phyloP scores from a whole-genome alignment of 2,113 vertebrate genomes.

The Triplophysa rosa region DNA sequence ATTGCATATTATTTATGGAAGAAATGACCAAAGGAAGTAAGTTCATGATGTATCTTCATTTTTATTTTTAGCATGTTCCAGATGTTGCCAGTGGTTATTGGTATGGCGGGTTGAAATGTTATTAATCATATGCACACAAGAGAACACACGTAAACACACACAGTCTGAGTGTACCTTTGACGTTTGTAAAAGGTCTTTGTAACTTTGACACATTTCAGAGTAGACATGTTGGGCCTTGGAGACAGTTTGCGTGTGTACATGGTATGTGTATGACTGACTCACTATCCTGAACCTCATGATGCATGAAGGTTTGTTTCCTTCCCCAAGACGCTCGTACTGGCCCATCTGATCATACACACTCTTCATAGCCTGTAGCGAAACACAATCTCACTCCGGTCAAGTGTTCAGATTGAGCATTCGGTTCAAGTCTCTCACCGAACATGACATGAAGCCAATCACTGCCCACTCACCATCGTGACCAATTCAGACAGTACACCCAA shows the following conservation, averaged over 20 bases:
- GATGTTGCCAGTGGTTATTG: constrained; percentile 13
- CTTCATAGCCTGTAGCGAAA: constrained; percentile 20
- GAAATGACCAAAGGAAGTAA: background rate
- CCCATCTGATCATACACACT: background rate
- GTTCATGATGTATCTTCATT: no score
- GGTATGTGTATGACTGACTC: constrained; percentile 11
- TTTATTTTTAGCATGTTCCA: background rate
- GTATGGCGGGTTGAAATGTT: background rate
- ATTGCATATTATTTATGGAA: background rate
- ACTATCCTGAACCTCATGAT: constrained; percentile 28
- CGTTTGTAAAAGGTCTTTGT: constrained; percentile 66
- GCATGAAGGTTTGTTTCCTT: constrained; percentile 31
- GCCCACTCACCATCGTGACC: constrained; percentile 20
- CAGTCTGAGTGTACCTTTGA: constrained; percentile 48
- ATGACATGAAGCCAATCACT: constrained; percentile 20
- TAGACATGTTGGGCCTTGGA: constrained; percentile 57
- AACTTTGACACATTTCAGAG: constrained; percentile 65
- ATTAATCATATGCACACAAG: constrained; percentile 21
- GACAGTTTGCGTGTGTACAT: constrained; percentile 43
- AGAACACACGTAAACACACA: constrained; percentile 6
- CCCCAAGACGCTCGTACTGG: background rate
- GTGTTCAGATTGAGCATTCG: constrained; percentile 27
- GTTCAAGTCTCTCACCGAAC: constrained; percentile 21
- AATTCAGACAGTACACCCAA: constrained; percentile 23
- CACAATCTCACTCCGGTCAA: constrained; percentile 34